phyloP scores from a whole-genome alignment of 2,888 invertebrate genomes.

The Himalopsyche anomala region DNA sequence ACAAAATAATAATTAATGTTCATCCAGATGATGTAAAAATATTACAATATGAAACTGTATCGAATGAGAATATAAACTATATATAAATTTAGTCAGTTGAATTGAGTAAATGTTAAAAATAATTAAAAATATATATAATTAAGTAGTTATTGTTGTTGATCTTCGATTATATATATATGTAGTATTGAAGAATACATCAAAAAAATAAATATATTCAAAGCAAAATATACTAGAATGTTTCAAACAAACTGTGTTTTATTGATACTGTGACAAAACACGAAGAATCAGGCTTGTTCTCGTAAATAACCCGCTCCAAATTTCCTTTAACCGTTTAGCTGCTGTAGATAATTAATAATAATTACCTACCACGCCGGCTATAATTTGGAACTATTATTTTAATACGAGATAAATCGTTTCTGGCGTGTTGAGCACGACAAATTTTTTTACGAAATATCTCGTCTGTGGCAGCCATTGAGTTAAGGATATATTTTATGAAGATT shows the following conservation, averaged over 20 bases:
- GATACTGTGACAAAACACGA: not conserved
- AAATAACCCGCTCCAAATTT: too few relatives aligned
- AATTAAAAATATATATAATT: constrained; percentile 2
- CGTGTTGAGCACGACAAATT: not conserved
- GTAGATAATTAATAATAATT: too few relatives aligned
- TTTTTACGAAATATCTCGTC: too few relatives aligned
- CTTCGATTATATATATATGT: constrained; percentile 62
- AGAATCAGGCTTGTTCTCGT: too few relatives aligned
- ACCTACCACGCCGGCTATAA: too few relatives aligned
- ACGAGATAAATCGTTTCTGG: too few relatives aligned
- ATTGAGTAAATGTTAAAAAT: constrained; percentile 35
- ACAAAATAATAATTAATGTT: constrained; percentile 54
- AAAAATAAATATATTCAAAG: constrained; percentile 65
- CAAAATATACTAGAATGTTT: constrained; percentile 69
- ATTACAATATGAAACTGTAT: constrained; percentile 58
- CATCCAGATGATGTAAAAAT: constrained; percentile 65
- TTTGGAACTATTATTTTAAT: too few relatives aligned
- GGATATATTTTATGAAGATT: too few relatives aligned
- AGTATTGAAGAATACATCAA: constrained; percentile 62
- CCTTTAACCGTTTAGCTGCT: too few relatives aligned
- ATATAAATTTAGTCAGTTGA: constrained; percentile 45
- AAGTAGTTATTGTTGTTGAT: constrained; percentile 65
- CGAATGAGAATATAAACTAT: constrained; percentile 36
- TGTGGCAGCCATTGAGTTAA: too few relatives aligned
- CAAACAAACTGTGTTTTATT: constrained; percentile 67